These are phyloP conservation scores for Lepidiolamprologus cunningtoni DNA, from an alignment of 2,113 vertebrate species.

Conservation along the genomic window DNA sequence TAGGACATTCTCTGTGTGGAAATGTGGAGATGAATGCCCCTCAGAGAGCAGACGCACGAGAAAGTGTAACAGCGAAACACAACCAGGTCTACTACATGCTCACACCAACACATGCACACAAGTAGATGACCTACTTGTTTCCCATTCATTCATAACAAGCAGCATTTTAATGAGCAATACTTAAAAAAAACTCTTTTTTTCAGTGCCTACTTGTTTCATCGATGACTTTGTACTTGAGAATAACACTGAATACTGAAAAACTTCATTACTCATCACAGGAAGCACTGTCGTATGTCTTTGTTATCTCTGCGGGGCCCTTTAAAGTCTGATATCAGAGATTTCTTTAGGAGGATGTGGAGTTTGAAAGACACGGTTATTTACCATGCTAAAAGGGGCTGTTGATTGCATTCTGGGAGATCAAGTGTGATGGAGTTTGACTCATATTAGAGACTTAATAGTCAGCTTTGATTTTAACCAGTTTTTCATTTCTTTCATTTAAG, in stretches of 20 bases:
- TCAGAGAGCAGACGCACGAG: constrained; percentile 1
- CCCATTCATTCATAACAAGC: constrained; percentile 5
- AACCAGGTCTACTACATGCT: neutral
- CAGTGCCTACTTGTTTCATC: neutral
- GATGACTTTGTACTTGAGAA: neutral
- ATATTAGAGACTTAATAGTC: neutral
- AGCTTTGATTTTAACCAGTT: neutral
- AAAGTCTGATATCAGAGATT: neutral
- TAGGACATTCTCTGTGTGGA: constrained; percentile 45
- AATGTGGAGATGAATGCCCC: constrained; percentile 22
- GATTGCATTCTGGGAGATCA: neutral
- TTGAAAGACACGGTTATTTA: neutral
- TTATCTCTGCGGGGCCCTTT: neutral
- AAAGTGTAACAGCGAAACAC: neutral
- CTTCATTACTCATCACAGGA: neutral
- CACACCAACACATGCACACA: neutral
- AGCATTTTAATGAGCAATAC: neutral
- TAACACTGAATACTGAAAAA: neutral
- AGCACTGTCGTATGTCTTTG: neutral
- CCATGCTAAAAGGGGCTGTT: neutral
- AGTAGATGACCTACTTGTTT: constrained; percentile 34
- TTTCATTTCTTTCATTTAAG: neutral
- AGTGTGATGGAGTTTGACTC: neutral
- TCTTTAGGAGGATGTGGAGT: neutral
- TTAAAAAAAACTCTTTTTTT: neutral